These are phyloP conservation scores for Neoitamus cyanurus DNA, from an alignment of 2,888 invertebrate genomes.

Conservation along the genomic window DNA sequence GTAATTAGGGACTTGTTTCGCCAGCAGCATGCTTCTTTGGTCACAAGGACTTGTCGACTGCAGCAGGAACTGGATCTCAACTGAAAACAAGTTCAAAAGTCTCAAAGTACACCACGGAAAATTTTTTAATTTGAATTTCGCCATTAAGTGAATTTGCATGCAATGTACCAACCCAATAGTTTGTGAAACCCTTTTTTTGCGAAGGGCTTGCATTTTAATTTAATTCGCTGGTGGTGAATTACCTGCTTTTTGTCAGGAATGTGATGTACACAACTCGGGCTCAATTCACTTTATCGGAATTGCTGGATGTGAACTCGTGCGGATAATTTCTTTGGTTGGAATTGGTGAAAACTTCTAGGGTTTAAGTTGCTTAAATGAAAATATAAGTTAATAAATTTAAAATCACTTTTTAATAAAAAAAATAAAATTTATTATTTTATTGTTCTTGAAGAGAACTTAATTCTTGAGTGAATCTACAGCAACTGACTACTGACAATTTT, in stretches of 20 bases:
- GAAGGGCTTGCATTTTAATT: conserved; percentile 1
- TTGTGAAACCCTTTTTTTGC: conserved; percentile 4
- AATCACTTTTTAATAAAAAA: too few species aligned
- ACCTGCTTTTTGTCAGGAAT: conserved; percentile 4
- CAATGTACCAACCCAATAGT: conserved; percentile 34
- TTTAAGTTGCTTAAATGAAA: not conserved
- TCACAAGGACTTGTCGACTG: conserved; percentile 48
- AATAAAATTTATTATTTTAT: too few species aligned
- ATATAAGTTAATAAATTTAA: too few species aligned
- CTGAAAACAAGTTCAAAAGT: conserved; percentile 31
- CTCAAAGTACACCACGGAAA: conserved; percentile 41
- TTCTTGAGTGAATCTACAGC: too few species aligned
- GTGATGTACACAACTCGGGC: not conserved
- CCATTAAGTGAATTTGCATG: conserved; percentile 48
- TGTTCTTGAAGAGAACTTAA: too few species aligned
- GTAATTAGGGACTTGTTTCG: conserved; percentile 48
- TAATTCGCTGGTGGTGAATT: not conserved
- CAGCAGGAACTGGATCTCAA: conserved; percentile 2
- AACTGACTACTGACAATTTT: too few species aligned
- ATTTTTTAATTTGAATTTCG: conserved; percentile 49
- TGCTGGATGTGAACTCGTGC: not conserved
- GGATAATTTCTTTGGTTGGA: not conserved
- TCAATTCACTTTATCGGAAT: not conserved
- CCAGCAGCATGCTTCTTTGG: conserved; percentile 49
- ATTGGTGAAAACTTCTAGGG: not conserved